A percentile compares a stretch with the other conserved stretches of the same genome.
Conservation (phyloP, 2,888 invertebrate species). For the Atherix ibis region DNA sequence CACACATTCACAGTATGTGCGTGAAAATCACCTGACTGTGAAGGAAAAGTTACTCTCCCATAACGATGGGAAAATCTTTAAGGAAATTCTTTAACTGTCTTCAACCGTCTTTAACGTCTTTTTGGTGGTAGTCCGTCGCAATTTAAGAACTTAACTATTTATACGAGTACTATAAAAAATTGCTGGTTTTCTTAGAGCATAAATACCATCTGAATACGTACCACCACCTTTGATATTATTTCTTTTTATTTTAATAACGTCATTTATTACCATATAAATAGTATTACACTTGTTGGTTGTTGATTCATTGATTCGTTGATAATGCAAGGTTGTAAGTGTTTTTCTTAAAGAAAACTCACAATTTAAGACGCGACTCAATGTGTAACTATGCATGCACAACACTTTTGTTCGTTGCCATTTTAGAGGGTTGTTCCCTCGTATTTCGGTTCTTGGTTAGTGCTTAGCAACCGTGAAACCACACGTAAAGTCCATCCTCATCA, state of each 20-base stretch:
- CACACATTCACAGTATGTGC: too few relatives aligned
- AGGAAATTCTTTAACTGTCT: constrained; percentile 18
- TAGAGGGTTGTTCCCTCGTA: not conserved
- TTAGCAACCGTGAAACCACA: constrained; percentile 18
- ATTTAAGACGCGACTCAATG: too few relatives aligned
- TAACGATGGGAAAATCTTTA: constrained; percentile 26
- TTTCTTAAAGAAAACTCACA: not conserved
- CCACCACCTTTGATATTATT: not conserved
- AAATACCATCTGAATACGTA: too few relatives aligned
- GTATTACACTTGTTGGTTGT: constrained; percentile 11
- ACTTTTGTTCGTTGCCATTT: too few relatives aligned
- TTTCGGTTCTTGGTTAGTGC: constrained; percentile 9
- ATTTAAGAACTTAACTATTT: too few relatives aligned
- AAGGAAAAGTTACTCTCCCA: constrained; percentile 25
- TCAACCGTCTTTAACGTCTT: constrained; percentile 1
- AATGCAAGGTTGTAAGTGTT: constrained; percentile 2
- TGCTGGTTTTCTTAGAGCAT: too few relatives aligned
- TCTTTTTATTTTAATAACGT: not conserved
- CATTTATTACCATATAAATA: constrained; percentile 12
- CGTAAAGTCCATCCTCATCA: constrained; percentile 13
- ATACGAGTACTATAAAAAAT: too few relatives aligned
- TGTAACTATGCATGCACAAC: too few relatives aligned
- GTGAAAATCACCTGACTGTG: constrained; percentile 11
- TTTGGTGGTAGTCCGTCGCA: too few relatives aligned
- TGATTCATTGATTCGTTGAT: not conserved